Conservation (phyloP, 2,888 invertebrate species). For the Sinopyrophorus schimmeli region DNA sequence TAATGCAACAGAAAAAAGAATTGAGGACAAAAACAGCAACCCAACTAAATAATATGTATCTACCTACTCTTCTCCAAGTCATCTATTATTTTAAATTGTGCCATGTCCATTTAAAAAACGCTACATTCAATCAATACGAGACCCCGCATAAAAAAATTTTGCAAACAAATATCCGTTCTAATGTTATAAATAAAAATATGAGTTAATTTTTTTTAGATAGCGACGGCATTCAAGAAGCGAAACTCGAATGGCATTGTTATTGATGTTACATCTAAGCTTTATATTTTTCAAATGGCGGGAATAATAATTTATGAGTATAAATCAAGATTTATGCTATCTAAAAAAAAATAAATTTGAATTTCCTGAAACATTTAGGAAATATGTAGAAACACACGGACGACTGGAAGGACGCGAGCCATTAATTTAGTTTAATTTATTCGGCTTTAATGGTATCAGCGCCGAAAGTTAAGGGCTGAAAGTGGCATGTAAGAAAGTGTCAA, state of each 20-base stretch:
- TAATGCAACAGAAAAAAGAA: too few relatives aligned
- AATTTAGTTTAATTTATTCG: constrained; percentile 3
- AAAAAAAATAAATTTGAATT: neutral
- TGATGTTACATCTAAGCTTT: constrained; percentile 5
- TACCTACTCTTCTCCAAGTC: too few relatives aligned
- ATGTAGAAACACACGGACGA: neutral
- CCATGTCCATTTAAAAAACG: too few relatives aligned
- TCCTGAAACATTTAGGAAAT: neutral
- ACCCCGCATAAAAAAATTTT: too few relatives aligned
- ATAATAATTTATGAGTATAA: constrained; percentile 14
- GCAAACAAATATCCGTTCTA: too few relatives aligned
- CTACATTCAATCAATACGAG: too few relatives aligned
- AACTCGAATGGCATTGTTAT: constrained; percentile 10
- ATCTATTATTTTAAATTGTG: too few relatives aligned
- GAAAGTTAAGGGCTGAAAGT: neutral
- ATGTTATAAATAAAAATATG: too few relatives aligned
- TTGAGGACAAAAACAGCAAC: too few relatives aligned
- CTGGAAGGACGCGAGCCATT: neutral
- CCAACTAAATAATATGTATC: too few relatives aligned
- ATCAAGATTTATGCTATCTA: constrained; percentile 9
- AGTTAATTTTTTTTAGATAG: too few relatives aligned
- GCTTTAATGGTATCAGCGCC: constrained; percentile 6
- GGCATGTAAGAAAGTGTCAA: constrained; percentile 24
- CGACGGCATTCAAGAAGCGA: too few relatives aligned
- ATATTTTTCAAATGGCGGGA: constrained; percentile 10